Conservation (phyloP, 1,140 invertebrate species). For the Drosophila saltans region DNA sequence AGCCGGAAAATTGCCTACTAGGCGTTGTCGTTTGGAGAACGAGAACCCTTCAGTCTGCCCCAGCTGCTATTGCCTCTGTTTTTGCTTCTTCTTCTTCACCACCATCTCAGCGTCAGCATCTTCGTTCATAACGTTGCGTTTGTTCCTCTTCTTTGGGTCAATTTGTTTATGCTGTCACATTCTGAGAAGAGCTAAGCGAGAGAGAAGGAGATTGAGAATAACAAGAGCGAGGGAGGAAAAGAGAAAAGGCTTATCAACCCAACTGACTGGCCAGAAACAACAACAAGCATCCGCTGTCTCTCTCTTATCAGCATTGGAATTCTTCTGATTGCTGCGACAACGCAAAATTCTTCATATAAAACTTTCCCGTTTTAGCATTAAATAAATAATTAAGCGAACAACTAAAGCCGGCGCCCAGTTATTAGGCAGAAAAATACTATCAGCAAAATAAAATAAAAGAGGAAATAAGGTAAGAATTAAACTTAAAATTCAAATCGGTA, state of each 20-base stretch:
- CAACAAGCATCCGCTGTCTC: background rate
- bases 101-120: constrained; percentile 13
- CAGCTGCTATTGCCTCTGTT: background rate
- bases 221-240: background rate
- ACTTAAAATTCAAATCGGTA: too few relatives aligned
- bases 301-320: constrained; percentile 37
- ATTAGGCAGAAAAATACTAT: background rate
- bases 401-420: constrained; percentile 1
- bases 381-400: constrained; percentile 1
- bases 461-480: background rate
- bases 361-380: constrained; percentile 2
- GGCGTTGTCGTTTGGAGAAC: constrained; percentile 56
- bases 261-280: too few relatives aligned
- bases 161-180: constrained; percentile 59
- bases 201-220: background rate
- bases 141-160: constrained; percentile 14
- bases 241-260: constrained; percentile 37
- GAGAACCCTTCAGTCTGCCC: constrained; percentile 28
- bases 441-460: background rate
- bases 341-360: background rate
- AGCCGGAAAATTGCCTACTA: constrained; percentile 71
- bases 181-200: constrained; percentile 5
- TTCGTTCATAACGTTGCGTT: constrained; percentile 2
- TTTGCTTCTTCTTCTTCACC: background rate
- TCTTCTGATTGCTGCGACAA: constrained; percentile 38